Percentiles rank a stretch among this genome's conserved stretches.
These are phyloP conservation scores for Cheilosia impressa DNA, from an alignment of 2,888 invertebrate genomes.

Conservation along the genomic window DNA sequence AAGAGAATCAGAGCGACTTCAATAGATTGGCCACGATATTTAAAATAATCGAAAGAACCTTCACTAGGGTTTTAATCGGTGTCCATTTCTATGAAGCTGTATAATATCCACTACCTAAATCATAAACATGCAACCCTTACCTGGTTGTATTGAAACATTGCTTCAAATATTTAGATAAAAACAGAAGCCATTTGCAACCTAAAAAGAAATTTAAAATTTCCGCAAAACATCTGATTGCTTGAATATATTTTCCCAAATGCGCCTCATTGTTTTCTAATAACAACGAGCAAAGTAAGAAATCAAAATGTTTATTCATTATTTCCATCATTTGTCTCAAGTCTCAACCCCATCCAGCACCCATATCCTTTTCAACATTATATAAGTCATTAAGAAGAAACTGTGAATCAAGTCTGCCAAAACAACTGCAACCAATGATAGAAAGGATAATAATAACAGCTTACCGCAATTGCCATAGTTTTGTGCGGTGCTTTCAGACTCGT, in stretches of 20 bases:
- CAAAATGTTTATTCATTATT: slow-evolving; percentile 27
- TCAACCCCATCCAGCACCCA: not conserved
- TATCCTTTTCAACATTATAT: not conserved
- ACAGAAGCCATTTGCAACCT: too few species aligned
- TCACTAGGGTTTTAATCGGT: too few species aligned
- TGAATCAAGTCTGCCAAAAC: slow-evolving; percentile 34
- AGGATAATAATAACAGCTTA: slow-evolving; percentile 55
- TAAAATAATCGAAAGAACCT: too few species aligned
- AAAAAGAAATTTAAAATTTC: not conserved
- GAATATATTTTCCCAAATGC: not conserved
- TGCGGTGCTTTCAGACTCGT: not conserved
- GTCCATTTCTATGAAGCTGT: too few species aligned
- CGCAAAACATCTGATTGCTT: not conserved
- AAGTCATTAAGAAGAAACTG: slow-evolving; percentile 1
- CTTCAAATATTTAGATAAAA: not conserved
- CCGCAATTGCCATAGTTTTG: slow-evolving; percentile 17
- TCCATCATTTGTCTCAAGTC: not conserved
- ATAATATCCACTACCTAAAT: too few species aligned
- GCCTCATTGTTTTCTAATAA: slow-evolving; percentile 9
- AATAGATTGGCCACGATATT: too few species aligned
- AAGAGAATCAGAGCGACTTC: too few species aligned
- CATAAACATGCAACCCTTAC: too few species aligned
- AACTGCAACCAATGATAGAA: slow-evolving; percentile 42
- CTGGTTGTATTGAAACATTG: too few species aligned
- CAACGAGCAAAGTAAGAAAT: slow-evolving; percentile 6